Percentiles rank a stretch among this genome's conserved stretches.
Evolutionary conservation across 2,797 vertebrate species (phyloP).

Genomic region (Hippopotamyrus pictus): DNA sequence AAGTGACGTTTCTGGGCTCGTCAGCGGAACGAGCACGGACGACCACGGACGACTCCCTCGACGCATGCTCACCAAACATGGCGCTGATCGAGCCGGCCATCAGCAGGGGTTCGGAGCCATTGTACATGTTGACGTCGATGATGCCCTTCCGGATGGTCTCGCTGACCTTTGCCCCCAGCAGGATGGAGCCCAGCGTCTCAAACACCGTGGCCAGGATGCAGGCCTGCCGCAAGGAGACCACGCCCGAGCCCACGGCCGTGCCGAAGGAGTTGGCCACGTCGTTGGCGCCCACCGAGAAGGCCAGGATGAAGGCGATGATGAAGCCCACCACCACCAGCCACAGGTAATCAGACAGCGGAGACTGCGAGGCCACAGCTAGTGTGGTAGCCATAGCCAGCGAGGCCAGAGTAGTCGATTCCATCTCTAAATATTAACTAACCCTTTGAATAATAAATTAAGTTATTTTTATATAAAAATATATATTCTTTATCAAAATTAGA

Average conservation of each 20-base stretch:
- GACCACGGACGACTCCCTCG: neutral
- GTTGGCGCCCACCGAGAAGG: slow-evolving; percentile 95
- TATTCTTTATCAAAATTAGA: slow-evolving; percentile 2
- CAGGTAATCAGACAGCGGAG: slow-evolving; percentile 54
- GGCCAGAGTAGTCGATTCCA: slow-evolving; percentile 57
- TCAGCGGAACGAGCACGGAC: slow-evolving; percentile 18
- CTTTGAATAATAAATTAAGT: neutral
- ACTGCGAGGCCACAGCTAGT: slow-evolving; percentile 34
- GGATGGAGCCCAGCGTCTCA: slow-evolving; percentile 86
- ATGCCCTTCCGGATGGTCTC: slow-evolving; percentile 94
- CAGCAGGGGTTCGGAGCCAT: slow-evolving; percentile 60
- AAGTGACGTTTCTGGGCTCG: neutral
- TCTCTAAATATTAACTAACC: slow-evolving; percentile 25
- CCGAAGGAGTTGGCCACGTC: slow-evolving; percentile 98
- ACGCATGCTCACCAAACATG: slow-evolving; percentile 75
- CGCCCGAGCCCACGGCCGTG: slow-evolving; percentile 91
- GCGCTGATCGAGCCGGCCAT: slow-evolving; percentile 90
- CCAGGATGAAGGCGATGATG: slow-evolving; percentile 87
- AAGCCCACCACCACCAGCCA: slow-evolving; percentile 87
- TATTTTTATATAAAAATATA: slow-evolving; percentile 11
- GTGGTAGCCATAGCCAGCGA: slow-evolving; percentile 49
- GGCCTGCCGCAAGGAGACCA: slow-evolving; percentile 86
- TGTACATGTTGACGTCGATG: slow-evolving; percentile 84
- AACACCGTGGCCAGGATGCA: slow-evolving; percentile 88
- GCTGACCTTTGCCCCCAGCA: slow-evolving; percentile 92